A percentile compares a stretch with the other conserved stretches of the same genome.
Conservation (phyloP, 2,797 vertebrate species). For the Delichon dasypus region DNA sequence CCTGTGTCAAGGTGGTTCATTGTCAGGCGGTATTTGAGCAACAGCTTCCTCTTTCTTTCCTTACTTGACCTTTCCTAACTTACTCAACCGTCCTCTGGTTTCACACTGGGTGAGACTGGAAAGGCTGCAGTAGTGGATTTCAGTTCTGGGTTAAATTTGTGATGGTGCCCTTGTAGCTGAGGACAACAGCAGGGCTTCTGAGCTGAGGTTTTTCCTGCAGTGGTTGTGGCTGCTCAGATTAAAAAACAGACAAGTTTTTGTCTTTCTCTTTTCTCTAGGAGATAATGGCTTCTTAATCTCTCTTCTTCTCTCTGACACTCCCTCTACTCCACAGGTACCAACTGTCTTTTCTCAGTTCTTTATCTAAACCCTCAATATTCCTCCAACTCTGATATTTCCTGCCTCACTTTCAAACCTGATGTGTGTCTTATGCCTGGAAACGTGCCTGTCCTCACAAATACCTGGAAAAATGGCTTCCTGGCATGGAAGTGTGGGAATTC, state of each 20-base stretch:
- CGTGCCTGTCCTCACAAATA: background rate
- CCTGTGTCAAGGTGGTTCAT: background rate
- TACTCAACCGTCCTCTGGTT: fast-evolving
- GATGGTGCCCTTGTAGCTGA: background rate
- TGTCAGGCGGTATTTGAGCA: background rate
- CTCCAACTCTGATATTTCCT: background rate
- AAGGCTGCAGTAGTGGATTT: too few species aligned
- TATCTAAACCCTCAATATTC: background rate
- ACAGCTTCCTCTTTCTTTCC: background rate
- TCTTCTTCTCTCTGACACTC: conserved; percentile 19
- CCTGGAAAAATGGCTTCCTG: background rate
- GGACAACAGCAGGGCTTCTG: background rate
- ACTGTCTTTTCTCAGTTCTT: background rate
- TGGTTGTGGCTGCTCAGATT: background rate
- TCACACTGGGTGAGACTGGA: background rate
- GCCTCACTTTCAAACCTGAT: background rate
- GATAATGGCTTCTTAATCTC: conserved; percentile 33
- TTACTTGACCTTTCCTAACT: background rate
- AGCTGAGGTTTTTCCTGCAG: background rate
- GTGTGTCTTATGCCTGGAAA: background rate
- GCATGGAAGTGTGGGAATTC: background rate
- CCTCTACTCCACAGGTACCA: conserved; percentile 29
- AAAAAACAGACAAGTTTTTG: background rate
- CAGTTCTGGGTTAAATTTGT: fast-evolving
- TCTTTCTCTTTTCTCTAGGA: conserved; percentile 42